Evolutionary conservation across 2,888 invertebrate genomes (phyloP).

Genomic region (Chloromyia formosa): DNA sequence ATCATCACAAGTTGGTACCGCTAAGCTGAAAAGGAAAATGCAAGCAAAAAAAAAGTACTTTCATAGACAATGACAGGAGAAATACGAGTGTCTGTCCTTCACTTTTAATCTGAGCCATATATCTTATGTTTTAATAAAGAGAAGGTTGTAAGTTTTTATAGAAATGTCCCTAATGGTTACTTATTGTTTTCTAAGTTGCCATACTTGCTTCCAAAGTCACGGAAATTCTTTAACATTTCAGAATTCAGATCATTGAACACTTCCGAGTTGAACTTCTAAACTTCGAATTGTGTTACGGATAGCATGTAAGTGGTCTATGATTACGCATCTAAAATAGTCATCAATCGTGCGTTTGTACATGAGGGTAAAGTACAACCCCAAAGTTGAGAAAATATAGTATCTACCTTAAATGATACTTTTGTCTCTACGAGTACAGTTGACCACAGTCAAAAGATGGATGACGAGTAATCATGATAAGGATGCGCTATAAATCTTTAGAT

Average conservation of each 20-base stretch:
- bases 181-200: neutral
- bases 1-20: no score
- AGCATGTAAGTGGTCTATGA: constrained; percentile 7
- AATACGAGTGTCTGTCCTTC: neutral
- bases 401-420: no score
- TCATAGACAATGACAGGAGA: constrained; percentile 1
- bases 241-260: neutral
- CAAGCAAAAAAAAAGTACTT: neutral
- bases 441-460: neutral
- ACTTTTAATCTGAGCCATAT: neutral
- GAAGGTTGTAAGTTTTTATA: constrained; percentile 24
- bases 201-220: neutral
- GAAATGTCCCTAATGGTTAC: constrained; percentile 20
- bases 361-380: no score
- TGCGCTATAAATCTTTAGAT: neutral
- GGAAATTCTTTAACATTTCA: neutral
- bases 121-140: constrained; percentile 23
- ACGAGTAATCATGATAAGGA: constrained; percentile 5
- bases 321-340: no score
- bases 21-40: neutral
- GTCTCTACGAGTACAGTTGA: no score
- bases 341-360: no score
- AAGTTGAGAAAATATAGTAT: no score
- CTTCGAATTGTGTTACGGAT: no score
- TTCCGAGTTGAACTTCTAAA: neutral